phyloP scores from a whole-genome alignment of 1,140 invertebrate species.

The Drosophila kohkoa region DNA sequence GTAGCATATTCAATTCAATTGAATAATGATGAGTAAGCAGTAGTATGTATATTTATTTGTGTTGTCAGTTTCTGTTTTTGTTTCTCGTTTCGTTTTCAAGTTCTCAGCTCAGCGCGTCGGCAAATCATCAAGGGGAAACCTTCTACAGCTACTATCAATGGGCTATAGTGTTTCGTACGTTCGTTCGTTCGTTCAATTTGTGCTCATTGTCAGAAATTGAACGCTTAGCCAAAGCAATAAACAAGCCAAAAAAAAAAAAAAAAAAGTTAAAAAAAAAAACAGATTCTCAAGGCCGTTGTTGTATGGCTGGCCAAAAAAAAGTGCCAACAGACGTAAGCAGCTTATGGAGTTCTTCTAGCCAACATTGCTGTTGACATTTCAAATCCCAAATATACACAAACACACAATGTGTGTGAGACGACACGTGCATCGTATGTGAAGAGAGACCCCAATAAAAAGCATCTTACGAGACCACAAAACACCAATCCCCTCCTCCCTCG shows the following conservation, averaged over 20 bases:
- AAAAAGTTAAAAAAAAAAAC: not conserved
- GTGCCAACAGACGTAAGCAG: constrained; percentile 36
- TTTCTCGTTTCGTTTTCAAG: constrained; percentile 1
- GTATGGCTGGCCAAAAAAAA: constrained; percentile 9
- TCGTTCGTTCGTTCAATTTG: constrained; percentile 18
- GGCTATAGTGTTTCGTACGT: constrained; percentile 6
- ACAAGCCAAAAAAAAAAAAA: constrained; percentile 41
- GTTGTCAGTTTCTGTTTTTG: not conserved
- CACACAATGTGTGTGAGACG: not conserved
- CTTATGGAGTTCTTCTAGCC: constrained; percentile 34
- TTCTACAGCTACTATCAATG: constrained; percentile 24
- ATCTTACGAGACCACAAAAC: constrained; percentile 17
- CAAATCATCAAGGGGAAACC: constrained; percentile 39
- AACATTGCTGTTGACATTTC: constrained; percentile 45
- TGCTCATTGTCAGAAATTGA: constrained; percentile 46
- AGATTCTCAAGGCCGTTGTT: constrained; percentile 43
- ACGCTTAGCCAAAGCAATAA: constrained; percentile 40
- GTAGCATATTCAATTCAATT: not conserved
- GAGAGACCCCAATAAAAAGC: constrained; percentile 41
- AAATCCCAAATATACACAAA: constrained; percentile 15
- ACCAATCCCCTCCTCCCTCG: too few relatives aligned
- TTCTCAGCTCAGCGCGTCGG: constrained; percentile 19
- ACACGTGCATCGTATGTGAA: constrained; percentile 31
- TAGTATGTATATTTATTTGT: not conserved
- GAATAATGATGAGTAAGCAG: constrained; percentile 16